phyloP scores from a whole-genome alignment of 1,140 invertebrate species.

The Heliconius melpomene region DNA sequence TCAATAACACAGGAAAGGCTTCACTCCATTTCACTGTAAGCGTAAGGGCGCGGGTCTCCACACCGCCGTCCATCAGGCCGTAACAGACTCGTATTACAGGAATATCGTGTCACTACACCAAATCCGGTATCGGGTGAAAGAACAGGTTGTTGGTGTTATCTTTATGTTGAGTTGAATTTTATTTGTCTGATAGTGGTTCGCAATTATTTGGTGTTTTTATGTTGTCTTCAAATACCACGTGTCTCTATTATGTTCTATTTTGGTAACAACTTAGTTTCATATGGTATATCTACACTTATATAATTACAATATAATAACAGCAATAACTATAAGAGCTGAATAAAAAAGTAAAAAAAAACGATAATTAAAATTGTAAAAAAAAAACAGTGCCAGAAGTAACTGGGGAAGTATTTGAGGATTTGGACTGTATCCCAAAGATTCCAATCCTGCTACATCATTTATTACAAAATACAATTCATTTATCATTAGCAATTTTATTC shows the following conservation, averaged over 20 bases:
- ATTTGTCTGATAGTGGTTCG: neutral
- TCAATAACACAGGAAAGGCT: conserved; percentile 10
- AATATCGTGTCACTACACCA: conserved; percentile 49
- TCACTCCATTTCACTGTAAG: conserved; percentile 6
- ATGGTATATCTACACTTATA: too few relatives aligned
- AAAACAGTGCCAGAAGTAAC: too few relatives aligned
- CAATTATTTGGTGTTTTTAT: neutral
- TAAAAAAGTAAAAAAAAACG: too few relatives aligned
- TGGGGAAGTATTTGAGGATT: too few relatives aligned
- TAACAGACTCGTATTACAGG: conserved; percentile 63
- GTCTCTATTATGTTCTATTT: neutral
- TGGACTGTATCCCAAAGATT: too few relatives aligned
- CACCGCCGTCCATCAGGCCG: conserved; percentile 58
- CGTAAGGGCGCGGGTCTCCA: conserved; percentile 41
- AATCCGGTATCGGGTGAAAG: conserved; percentile 26
- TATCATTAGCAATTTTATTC: too few relatives aligned
- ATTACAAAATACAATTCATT: too few relatives aligned
- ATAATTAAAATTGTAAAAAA: too few relatives aligned
- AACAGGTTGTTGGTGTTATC: conserved; percentile 18
- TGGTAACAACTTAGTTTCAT: too few relatives aligned
- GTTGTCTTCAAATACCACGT: neutral
- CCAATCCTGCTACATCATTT: too few relatives aligned
- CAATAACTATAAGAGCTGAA: too few relatives aligned
- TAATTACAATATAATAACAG: too few relatives aligned
- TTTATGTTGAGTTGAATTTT: neutral